Conservation (phyloP, 2,888 invertebrate genomes). For the Athetis lepigone region DNA sequence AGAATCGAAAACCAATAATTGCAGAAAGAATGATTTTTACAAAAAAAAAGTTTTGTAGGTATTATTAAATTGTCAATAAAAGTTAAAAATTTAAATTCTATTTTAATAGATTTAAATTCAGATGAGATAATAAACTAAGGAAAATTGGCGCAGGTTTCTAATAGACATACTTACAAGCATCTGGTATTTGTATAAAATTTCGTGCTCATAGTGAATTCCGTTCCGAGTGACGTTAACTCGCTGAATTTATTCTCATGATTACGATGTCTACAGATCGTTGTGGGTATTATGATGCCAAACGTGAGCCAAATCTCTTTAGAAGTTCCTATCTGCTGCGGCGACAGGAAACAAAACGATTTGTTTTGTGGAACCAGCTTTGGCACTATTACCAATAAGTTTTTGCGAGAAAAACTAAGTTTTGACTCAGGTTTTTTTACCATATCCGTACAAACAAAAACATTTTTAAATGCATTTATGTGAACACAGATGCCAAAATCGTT, state of each 20-base stretch:
- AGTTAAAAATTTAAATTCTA: too few relatives aligned
- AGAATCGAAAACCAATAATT: not conserved
- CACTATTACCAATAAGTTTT: not conserved
- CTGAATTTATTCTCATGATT: constrained; percentile 34
- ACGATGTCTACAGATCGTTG: constrained; percentile 9
- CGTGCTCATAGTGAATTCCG: constrained; percentile 4
- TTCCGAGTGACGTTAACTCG: not conserved
- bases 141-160: too few relatives aligned
- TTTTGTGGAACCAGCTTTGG: constrained; percentile 7
- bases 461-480: not conserved
- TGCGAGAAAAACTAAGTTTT: not conserved
- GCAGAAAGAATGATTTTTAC: too few relatives aligned
- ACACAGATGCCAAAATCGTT: too few relatives aligned
- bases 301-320: constrained; percentile 25
- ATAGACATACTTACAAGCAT: not conserved
- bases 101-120: too few relatives aligned
- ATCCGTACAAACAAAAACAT: not conserved
- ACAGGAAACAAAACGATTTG: constrained; percentile 5
- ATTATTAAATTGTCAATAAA: too few relatives aligned
- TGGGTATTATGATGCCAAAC: constrained; percentile 5
- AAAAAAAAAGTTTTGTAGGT: too few relatives aligned
- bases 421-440: not conserved
- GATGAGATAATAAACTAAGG: too few relatives aligned
- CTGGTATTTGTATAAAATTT: constrained; percentile 2
- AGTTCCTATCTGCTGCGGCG: constrained; percentile 20